Evolutionary conservation across 2,888 invertebrate genomes (phyloP), one percentile per base, ranked within the genome.

Genomic region (Iphiclides podalirius): DNA sequence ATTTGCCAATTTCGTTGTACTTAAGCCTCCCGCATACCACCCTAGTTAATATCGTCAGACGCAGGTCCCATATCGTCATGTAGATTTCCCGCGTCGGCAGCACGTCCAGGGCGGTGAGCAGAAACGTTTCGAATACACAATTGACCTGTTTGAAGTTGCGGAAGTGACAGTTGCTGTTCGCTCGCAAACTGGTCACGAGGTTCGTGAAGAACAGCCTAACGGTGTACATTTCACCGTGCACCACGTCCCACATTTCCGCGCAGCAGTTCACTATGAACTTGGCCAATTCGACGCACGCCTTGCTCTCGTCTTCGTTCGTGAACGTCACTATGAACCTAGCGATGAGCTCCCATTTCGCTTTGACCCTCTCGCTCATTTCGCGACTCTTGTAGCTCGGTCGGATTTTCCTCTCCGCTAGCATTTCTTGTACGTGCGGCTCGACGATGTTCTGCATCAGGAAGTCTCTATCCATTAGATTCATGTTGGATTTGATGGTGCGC

Each of bases 11-110:
- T 9, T 26, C 43, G 0, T 54, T 9, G 59, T 39, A 3, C 57
- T 47, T 44, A 9, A 35, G 9, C 14, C 40, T 39, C 4, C 35
- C 8, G 20, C 44, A 50, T 1, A 50, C 36, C 45, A 60, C 61
- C 42, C 63, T 59, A 4, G 43, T 47, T 11, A 61, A 47, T 7
- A 69, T 52, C 4, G 57, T 49, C 4, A 73, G 34, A 17, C 54
- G 45, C 33, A 74, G 52, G 8, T 61, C 50, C 75, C 70, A 75
- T n/a, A 62, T 12, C n/a, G 44, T 20, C 4, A 60, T 51, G 47
- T 72, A 74, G 12, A 60, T 60, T 38, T 67, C 59, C 26, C 64
- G 46, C 58, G 20, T 3, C 55, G 52, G 28, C 67, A 53, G 13
- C 35, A 37, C 9, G 52, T 57, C 28, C 48, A 49, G 11, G 70